A percentile compares a stretch with the other conserved stretches of the same genome.
Evolutionary conservation across 1,140 invertebrate genomes (phyloP).

Genomic region (Dendrolimus kikuchii): DNA sequence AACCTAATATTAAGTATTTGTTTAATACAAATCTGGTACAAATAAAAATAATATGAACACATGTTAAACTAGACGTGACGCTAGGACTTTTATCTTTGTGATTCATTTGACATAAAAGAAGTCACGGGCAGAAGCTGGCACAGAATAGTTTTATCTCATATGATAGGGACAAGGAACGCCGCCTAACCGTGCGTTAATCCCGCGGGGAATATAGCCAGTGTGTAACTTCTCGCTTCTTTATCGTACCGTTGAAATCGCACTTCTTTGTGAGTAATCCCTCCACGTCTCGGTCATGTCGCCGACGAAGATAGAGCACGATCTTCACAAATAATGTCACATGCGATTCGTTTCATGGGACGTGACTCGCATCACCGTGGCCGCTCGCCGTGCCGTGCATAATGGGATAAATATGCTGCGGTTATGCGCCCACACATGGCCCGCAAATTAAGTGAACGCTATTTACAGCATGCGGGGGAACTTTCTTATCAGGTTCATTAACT

Average conservation of each 20-base stretch:
- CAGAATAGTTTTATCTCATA: not conserved
- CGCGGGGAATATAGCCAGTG: slow-evolving; percentile 46
- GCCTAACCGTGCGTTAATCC: slow-evolving; percentile 58
- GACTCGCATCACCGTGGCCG: slow-evolving; percentile 62
- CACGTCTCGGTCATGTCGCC: slow-evolving; percentile 63
- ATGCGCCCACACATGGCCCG: slow-evolving; percentile 64
- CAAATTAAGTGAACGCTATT: slow-evolving; percentile 65
- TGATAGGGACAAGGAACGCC: slow-evolving; percentile 16
- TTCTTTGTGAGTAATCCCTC: slow-evolving; percentile 70
- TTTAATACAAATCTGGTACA: too few species aligned
- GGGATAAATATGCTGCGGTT: slow-evolving; percentile 69
- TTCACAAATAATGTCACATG: slow-evolving; percentile 72
- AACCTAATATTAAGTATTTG: too few species aligned
- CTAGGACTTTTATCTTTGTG: too few species aligned
- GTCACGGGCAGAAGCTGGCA: too few species aligned
- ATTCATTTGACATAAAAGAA: too few species aligned
- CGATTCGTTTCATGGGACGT: slow-evolving; percentile 69
- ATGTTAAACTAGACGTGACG: too few species aligned
- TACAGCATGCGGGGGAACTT: slow-evolving; percentile 52
- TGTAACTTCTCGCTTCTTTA: slow-evolving; percentile 66
- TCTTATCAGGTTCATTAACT: slow-evolving; percentile 55
- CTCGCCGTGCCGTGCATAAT: slow-evolving; percentile 64
- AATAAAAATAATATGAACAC: too few species aligned
- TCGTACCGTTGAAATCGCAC: slow-evolving; percentile 69
- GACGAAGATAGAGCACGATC: slow-evolving; percentile 72